Evolutionary conservation across 64 coral and sea anemone species (phyloP), one percentile per base, ranked within the genome.

Genomic region (Stichodactyla mertensii): DNA sequence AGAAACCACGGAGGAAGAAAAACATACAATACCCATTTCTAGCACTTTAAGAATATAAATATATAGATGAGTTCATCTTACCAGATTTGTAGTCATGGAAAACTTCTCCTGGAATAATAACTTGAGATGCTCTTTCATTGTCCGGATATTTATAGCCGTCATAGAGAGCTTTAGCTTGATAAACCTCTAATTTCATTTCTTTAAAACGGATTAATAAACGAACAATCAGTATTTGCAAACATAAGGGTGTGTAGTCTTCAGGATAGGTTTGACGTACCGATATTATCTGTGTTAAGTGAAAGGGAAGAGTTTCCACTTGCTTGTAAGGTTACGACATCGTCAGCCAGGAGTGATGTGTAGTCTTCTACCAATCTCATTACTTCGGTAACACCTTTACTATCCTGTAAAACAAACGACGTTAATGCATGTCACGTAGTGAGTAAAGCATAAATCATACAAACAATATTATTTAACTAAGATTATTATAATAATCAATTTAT

Each of bases 351-450:
- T 20, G 55, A 61, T 16, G 85, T 83, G 57, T 87, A 91, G 54
- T 87, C 53, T 51, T 91, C 90, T 16, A 91, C 4, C 55, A 91
- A 70, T 16, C 14, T 28, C 90, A 91, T 91, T 4, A 91, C 78
- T 4, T 91, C 84, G 18, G 90, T 91, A 5, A 91, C 85, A 1
- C 90, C 90, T 51, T 90, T 90, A 55, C 78, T 81, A 15, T 81
- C 78, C 78, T 81, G 51, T 81, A 53, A 53, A 81, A 16, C 78
- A 55, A 81, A 51, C 51, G 51, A 4, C 3, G 13, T 14, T 52
- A 52, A 12, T 31, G 16, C 12, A 80, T 45, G 57, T 4, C 9
- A 59, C 4, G 14, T 9, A 77, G n/a, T 23, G 10, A 13, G 70
- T 3, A 16, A 20, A 77, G 9, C 5, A 3, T 23, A 77, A 77